Percentiles rank a stretch among this genome's conserved stretches.
Evolutionary conservation across 2,797 vertebrate genomes (phyloP).

Genomic region (Gymnodraco acuticeps): DNA sequence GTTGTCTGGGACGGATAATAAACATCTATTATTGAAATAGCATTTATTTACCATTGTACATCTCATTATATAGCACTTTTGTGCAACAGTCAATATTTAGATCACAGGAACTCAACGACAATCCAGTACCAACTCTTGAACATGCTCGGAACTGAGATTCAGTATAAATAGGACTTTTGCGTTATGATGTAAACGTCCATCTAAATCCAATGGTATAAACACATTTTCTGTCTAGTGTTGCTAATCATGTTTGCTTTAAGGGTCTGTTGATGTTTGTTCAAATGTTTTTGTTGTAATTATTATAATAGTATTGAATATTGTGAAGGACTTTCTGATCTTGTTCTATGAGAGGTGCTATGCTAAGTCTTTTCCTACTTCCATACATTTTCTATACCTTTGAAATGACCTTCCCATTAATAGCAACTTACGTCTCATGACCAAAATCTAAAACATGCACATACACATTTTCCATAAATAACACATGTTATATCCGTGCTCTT

Average conservation of each 20-base stretch:
- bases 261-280: background rate
- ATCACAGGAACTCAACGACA: background rate
- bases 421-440: background rate
- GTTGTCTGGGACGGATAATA: background rate
- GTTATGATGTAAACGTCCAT: background rate
- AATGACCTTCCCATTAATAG: background rate
- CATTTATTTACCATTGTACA: conserved; percentile 4
- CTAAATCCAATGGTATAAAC: conserved; percentile 19
- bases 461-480: conserved; percentile 26
- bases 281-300: no score
- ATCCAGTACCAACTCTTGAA: conserved; percentile 3
- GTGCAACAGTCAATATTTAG: background rate
- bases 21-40: background rate
- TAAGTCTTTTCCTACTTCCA: no score
- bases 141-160: background rate
- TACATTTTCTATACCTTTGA: background rate
- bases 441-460: conserved; percentile 11
- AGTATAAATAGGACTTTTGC: conserved; percentile 5
- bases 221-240: background rate
- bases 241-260: no score
- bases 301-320: no score
- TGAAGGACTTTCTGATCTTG: no score
- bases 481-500: conserved; percentile 23
- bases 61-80: background rate
- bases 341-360: no score